phyloP scores from a whole-genome alignment of 2,797 vertebrate species.

The Aselliscus stoliczkanus region DNA sequence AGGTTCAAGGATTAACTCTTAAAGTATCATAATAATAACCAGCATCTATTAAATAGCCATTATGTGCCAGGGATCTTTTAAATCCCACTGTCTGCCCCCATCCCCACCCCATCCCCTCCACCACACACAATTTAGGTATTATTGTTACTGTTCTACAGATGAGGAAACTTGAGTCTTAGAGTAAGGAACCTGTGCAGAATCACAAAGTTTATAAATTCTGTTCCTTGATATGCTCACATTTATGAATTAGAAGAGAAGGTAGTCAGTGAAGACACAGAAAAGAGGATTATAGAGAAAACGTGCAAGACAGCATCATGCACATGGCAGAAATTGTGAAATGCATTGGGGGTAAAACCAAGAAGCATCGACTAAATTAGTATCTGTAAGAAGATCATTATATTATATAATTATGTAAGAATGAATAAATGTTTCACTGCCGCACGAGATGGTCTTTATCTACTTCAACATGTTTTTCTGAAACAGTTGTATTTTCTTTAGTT shows the following conservation, averaged over 20 bases:
- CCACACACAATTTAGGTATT: not conserved
- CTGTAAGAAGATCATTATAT: not conserved
- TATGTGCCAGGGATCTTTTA: not conserved
- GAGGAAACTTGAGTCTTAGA: not conserved
- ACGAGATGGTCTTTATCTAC: not conserved
- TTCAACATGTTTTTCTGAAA: conserved; percentile 16
- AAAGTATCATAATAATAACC: not conserved
- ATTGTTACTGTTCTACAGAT: not conserved
- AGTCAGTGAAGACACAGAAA: not conserved
- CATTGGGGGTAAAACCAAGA: not conserved
- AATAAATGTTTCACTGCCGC: not conserved
- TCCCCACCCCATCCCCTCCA: too few species aligned
- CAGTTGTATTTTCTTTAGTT: not conserved
- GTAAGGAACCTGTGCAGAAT: not conserved
- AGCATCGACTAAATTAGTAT: not conserved
- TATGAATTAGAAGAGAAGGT: not conserved
- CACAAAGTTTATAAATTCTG: not conserved
- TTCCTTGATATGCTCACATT: not conserved
- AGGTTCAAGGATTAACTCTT: not conserved
- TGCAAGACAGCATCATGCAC: not conserved
- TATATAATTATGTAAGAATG: not conserved
- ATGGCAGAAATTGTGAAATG: not conserved
- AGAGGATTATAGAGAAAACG: not conserved
- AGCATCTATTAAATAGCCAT: not conserved
- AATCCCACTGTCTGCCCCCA: not conserved